Conservation (phyloP, 2,888 invertebrate species). For the Cataglyphis cursor region DNA sequence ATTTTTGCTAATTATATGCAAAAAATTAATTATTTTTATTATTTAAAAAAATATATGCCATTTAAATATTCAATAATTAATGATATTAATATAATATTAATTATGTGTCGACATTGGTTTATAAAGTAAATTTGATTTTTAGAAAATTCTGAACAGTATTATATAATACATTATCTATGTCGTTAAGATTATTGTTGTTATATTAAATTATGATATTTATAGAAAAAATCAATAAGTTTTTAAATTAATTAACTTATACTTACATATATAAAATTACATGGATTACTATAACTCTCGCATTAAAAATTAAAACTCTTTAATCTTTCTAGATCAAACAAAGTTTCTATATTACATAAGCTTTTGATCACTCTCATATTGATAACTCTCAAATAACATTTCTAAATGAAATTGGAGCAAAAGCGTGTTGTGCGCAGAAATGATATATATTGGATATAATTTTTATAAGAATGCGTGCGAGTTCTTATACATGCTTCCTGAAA, state of each 20-base stretch:
- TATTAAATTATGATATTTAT: background rate
- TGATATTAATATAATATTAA: background rate
- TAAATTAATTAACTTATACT: conserved; percentile 15
- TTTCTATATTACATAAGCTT: conserved; percentile 30
- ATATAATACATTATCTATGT: background rate
- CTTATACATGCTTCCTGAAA: conserved; percentile 21
- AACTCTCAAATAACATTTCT: background rate
- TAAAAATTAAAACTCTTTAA: conserved; percentile 10
- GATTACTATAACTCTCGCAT: conserved; percentile 17
- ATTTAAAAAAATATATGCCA: background rate
- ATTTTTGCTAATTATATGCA: background rate
- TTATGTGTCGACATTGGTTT: background rate
- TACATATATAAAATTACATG: background rate
- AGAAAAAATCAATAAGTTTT: background rate
- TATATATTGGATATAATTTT: conserved; percentile 35
- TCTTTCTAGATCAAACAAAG: background rate
- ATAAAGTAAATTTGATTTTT: background rate
- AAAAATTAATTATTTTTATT: background rate
- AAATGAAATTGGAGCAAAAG: conserved; percentile 18
- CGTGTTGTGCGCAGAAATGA: background rate
- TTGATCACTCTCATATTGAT: conserved; percentile 23
- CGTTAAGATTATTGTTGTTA: background rate
- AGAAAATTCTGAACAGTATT: background rate
- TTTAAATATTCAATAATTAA: background rate
- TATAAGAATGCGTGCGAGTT: conserved; percentile 9